Conservation (phyloP, 2,888 invertebrate species). For the Dysmachus trigonus region DNA sequence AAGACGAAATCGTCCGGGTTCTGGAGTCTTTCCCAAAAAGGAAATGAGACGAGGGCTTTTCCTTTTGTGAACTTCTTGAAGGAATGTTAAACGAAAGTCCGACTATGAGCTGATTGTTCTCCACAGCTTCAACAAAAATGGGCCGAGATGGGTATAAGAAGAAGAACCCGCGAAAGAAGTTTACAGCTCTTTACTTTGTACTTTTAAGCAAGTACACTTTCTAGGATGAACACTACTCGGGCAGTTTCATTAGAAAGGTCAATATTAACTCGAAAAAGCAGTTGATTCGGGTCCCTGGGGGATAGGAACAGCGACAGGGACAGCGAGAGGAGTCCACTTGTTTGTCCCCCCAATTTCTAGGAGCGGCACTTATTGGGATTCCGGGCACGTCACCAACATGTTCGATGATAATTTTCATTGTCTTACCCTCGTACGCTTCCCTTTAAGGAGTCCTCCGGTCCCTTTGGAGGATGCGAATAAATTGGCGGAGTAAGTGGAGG, state of each 20-base stretch:
- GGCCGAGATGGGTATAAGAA: not conserved
- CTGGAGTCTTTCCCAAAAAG: not conserved
- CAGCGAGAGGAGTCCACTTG: not conserved
- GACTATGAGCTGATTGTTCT: not conserved
- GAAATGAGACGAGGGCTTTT: not conserved
- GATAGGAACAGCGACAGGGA: not conserved
- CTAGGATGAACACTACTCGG: not conserved
- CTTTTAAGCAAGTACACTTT: not conserved
- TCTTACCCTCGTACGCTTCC: not conserved
- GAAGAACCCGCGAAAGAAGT: not conserved
- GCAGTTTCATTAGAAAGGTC: constrained; percentile 27
- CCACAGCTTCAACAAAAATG: not conserved
- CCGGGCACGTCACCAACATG: constrained; percentile 4
- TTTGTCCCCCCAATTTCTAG: constrained; percentile 3
- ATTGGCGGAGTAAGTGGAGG: not conserved
- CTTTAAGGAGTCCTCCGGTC: not conserved
- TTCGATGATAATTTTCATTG: not conserved
- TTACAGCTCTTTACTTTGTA: not conserved
- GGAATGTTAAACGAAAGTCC: not conserved
- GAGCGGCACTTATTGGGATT: not conserved
- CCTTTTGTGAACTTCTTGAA: not conserved
- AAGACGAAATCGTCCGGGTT: not conserved
- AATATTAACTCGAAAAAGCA: constrained; percentile 18
- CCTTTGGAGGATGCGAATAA: not conserved
- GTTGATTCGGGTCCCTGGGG: not conserved